phyloP scores from a whole-genome alignment of 30 jellyfish, hydroid and myxozoan species.

The Aurelia coerulea region DNA sequence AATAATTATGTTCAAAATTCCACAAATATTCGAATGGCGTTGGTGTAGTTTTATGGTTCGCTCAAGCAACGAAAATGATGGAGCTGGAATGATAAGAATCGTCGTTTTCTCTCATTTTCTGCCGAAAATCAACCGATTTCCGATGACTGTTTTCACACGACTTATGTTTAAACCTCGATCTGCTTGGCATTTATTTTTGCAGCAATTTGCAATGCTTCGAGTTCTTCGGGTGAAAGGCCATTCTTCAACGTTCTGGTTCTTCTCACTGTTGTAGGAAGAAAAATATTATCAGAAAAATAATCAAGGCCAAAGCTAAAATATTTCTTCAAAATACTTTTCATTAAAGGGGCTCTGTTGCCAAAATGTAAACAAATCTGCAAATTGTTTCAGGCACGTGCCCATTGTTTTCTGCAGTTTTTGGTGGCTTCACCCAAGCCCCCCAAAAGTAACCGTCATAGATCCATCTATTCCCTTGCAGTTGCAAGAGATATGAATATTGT shows the following conservation, averaged over 20 bases:
- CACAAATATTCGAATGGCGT: constrained; percentile 25
- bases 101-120: not conserved
- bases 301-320: no score
- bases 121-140: not conserved
- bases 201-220: constrained; percentile 87
- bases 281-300: not conserved
- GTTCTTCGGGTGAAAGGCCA: constrained; percentile 95
- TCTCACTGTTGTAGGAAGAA: constrained; percentile 68
- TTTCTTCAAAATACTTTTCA: no score
- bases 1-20: constrained; percentile 7
- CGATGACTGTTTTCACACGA: not conserved
- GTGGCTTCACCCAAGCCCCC: no score
- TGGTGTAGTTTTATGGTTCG: not conserved
- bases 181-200: constrained; percentile 60
- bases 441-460: no score
- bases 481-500: no score
- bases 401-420: no score
- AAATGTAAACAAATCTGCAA: no score
- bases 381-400: no score
- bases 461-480: no score
- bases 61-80: no score
- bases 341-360: no score
- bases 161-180: constrained; percentile 27
- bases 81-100: no score
- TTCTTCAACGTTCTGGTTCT: constrained; percentile 95